Evolutionary conservation across 1,140 invertebrate species (phyloP).

Genomic region (silkworm (Bombyx mori)): ASM3026992v2 NC_085107.1:7448001-7448500

Average conservation of each 20-base stretch:
- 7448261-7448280: too few species aligned
- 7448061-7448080: slow-evolving; percentile 39
- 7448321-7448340: too few species aligned
- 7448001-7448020: too few species aligned
- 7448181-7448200: slow-evolving; percentile 78
- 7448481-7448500: slow-evolving; percentile 52
- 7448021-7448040: too few species aligned
- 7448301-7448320: too few species aligned
- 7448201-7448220: slow-evolving; percentile 77
- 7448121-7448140: slow-evolving; percentile 75
- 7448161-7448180: slow-evolving; percentile 79
- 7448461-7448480: slow-evolving; percentile 36
- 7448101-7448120: slow-evolving; percentile 75
- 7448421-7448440: neutral
- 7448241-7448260: slow-evolving; percentile 63
- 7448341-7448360: too few species aligned
- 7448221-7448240: slow-evolving; percentile 75
- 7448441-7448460: neutral
- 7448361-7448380: too few species aligned
- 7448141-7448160: slow-evolving; percentile 80
- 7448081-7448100: slow-evolving; percentile 64
- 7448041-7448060: neutral
- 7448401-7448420: neutral
- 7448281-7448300: too few species aligned
- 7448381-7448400: too few species aligned